A percentile compares a stretch with the other conserved stretches of the same genome.
These are phyloP conservation scores for Hypolimnas misippus DNA, from an alignment of 2,888 invertebrate species.

Conservation along the genomic window DNA sequence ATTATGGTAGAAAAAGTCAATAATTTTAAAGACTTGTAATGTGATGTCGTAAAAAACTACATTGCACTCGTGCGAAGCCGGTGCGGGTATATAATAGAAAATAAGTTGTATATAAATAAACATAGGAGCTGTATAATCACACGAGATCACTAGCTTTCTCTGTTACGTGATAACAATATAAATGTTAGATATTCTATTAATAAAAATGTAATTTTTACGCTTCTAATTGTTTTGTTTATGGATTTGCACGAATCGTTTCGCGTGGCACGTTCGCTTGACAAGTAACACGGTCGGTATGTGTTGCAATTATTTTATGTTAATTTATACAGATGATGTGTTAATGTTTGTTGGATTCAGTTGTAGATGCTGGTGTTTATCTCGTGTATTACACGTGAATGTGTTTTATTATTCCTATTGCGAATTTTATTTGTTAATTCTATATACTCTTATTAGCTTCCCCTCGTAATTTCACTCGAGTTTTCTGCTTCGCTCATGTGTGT, in stretches of 20 bases:
- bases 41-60: too few relatives aligned
- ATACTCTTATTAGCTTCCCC: too few relatives aligned
- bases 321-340: slow-evolving; percentile 2
- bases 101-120: too few relatives aligned
- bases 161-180: neutral
- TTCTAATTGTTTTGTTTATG: neutral
- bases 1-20: too few relatives aligned
- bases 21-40: too few relatives aligned
- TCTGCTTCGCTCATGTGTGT: too few relatives aligned
- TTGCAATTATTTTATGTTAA: neutral
- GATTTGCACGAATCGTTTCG: neutral
- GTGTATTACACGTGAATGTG: neutral
- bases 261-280: neutral
- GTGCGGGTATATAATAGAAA: too few relatives aligned
- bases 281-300: neutral
- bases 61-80: too few relatives aligned
- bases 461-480: too few relatives aligned
- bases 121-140: too few relatives aligned
- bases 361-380: neutral
- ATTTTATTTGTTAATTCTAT: neutral
- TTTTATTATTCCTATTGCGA: neutral
- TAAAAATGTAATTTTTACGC: neutral
- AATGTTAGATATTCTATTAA: neutral
- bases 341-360: neutral
- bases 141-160: neutral